Evolutionary conservation across 2,888 invertebrate genomes (phyloP).

Genomic region (Leptopterna dolabrata): DNA sequence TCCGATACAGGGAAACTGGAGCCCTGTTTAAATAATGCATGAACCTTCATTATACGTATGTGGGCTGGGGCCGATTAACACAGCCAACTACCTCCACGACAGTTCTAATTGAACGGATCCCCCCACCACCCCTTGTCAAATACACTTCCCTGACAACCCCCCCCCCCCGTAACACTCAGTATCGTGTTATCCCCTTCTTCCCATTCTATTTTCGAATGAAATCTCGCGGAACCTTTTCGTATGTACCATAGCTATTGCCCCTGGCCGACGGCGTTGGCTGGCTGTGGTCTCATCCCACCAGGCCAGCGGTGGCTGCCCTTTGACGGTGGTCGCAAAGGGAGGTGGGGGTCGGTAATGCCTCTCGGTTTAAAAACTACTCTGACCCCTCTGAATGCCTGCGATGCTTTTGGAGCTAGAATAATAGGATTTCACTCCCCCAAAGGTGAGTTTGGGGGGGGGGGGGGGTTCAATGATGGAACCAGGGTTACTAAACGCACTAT

Average conservation of each 20-base stretch:
- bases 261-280: background rate
- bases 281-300: background rate
- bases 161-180: background rate
- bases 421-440: background rate
- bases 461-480: too few relatives aligned
- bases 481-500: too few relatives aligned
- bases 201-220: constrained; percentile 26
- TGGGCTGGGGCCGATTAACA: constrained; percentile 42
- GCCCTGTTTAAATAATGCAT: constrained; percentile 45
- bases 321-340: background rate
- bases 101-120: constrained; percentile 44
- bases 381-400: background rate
- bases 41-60: constrained; percentile 48
- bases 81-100: constrained; percentile 47
- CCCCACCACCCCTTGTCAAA: background rate
- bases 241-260: background rate
- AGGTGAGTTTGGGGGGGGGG: too few relatives aligned
- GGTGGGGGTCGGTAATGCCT: background rate
- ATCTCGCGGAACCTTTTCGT: constrained; percentile 9
- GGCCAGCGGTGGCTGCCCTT: background rate
- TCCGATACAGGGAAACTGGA: constrained; percentile 44
- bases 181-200: background rate
- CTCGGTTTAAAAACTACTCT: background rate
- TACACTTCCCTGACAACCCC: background rate
- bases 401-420: background rate